phyloP scores from a whole-genome alignment of 2,797 vertebrate species.

The Steatocranus sp. region DNA sequence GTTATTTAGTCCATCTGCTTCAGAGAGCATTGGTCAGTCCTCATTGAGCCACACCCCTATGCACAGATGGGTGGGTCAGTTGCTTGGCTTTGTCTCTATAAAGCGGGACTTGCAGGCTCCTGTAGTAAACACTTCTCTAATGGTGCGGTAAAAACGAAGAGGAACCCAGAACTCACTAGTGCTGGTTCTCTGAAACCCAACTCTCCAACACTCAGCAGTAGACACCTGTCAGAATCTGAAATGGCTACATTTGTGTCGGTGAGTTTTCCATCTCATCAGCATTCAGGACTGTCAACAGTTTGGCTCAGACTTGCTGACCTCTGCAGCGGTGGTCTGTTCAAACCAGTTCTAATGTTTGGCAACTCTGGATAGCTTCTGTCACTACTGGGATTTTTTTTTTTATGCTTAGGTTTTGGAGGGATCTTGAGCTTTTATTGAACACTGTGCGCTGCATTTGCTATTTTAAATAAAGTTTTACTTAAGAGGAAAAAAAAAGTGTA shows the following conservation, averaged over 20 bases:
- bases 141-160: background rate
- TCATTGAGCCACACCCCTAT: constrained; percentile 45
- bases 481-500: background rate
- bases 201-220: background rate
- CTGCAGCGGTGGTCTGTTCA: constrained; percentile 1
- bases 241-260: constrained; percentile 82
- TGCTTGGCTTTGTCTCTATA: constrained; percentile 56
- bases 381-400: background rate
- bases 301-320: constrained; percentile 6
- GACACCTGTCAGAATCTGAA: constrained; percentile 55
- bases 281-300: constrained; percentile 26
- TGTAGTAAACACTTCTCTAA: constrained; percentile 57
- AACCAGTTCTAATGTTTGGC: constrained; percentile 1
- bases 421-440: background rate
- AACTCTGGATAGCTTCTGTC: background rate
- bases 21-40: constrained; percentile 42
- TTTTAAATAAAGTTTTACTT: background rate
- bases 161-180: constrained; percentile 16
- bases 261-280: constrained; percentile 66
- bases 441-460: background rate
- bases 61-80: constrained; percentile 52
- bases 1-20: background rate
- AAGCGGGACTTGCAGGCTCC: constrained; percentile 32
- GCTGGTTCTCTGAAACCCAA: constrained; percentile 17
- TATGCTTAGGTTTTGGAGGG: background rate